Base-by-base conservation (phyloP, 2,113 vertebrate genomes). In the Nycticorax nycticorax region DNA sequence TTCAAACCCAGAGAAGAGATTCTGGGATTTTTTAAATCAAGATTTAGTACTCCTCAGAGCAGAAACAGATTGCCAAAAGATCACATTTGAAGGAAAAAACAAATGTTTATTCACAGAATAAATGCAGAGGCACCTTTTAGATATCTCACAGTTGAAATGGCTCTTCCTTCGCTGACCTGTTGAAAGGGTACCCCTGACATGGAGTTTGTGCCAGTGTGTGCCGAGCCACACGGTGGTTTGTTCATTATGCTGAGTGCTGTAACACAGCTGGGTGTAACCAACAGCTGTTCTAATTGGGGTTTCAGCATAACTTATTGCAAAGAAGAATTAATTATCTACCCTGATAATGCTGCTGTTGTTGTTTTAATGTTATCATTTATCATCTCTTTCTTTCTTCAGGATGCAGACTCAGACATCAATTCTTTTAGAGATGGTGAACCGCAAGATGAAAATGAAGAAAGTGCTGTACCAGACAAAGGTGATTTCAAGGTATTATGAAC, bases 401-500 rank as follows among this genome's bases (percentile, higher is more conserved):
- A 71, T 89, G 56, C 15, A 68, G 56, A 17, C 27, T 72, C 92
- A n/a, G 64, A 94, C 20, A n/a, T 43, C 0, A 2, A 43, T 85
- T 23, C 71, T 63, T 45, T 52, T 12, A 83, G 73, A 86, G 72
- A 19, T 76, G 27, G 22, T 35, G 67, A 9, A 39, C 4, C 1
- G 2, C 62, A 55, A 18, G 76, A 8, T 11, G n/a, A 21, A 43
- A 12, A 13, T 17, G 43, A 48, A 0, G 45, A 14, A 8, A 9
- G 66, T 68, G 32, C 19, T 80, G 75, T 17, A 50, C 50, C 73
- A 74, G 72, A 27, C 33, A 30, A 94, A 89, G 86, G 92, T 85
- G 94, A 94, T 88, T 93, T 89, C 79, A 94, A 97, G 97, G 97
- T 97, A 97, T 75, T 79, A 48, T 23, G 56, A 91, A n/a, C 45